Evolutionary conservation across 2,888 invertebrate species (phyloP), one percentile per base, ranked within the genome.

Genomic region (Leptinotarsa juncta): DNA sequence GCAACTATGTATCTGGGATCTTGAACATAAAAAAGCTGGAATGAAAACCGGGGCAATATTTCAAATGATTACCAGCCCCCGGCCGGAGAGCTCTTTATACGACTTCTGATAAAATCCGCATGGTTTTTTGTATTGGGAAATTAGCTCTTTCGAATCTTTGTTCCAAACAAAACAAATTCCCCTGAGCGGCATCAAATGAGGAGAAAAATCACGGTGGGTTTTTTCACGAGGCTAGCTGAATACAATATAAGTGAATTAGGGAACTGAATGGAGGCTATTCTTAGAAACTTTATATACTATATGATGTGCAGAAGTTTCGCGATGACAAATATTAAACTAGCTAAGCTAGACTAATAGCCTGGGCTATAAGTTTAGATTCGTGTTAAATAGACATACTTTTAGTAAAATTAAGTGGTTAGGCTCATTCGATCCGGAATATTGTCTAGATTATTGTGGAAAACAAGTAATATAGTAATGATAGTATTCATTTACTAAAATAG

Each of bases 41-140:
- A 32, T 32, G 16, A 62, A 62, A 62, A n/a, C 16, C 62, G 16
- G 15, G 26, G 16, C 32, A 32, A 62, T 62, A 62, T 16, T 32
- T 62, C 16, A 32, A 62, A 15, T 62, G 26, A 62, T 62, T 57
- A 57, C 20, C n/a, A n/a, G 62, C 62, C 26, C 18, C 26, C 32
- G 32, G 26, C 16, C 32, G 5, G 57, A 23, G 4, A 15, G 26
- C 32, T 16, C 14, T 62, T 62, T 16, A 16, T 62, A n/a, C 26
- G 62, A 32, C 18, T 62, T 14, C 7, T 32, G 62, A 62, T 62
- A 62, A 26, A 62, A 62, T 32, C 32, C 20, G 57, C 57, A 57
- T 57, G 3, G 57, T 62, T 26, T 62, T 62, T 26, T 62, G 62
- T 62, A 62, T 32, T 62, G 16, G 57, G 23, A 57, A 57, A 57